Percentiles rank a stretch among this genome's conserved stretches.
phyloP scores from a whole-genome alignment of 2,113 vertebrate species.

The Tylochromis polylepis region DNA sequence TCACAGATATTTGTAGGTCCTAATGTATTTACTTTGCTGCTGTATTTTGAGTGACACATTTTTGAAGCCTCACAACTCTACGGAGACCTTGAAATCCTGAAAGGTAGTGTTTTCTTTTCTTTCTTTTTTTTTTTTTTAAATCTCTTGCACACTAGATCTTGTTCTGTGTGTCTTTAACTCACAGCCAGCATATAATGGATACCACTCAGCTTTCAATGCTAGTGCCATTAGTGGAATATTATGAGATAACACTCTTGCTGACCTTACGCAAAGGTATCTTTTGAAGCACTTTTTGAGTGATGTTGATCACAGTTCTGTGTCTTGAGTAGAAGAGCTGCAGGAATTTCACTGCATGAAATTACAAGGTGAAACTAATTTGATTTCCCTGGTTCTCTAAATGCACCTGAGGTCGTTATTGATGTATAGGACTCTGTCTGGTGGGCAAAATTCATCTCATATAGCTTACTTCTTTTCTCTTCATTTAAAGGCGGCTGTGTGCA shows the following conservation, averaged over 20 bases:
- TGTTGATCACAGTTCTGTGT: background rate
- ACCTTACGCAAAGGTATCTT: background rate
- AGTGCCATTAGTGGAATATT: background rate
- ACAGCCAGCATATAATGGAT: background rate
- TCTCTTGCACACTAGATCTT: background rate
- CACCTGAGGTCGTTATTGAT: too few relatives aligned
- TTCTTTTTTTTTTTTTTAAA: background rate
- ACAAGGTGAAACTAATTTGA: too few relatives aligned
- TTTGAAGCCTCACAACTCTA: background rate
- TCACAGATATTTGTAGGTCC: background rate
- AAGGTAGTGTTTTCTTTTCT: background rate
- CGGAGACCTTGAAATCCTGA: background rate
- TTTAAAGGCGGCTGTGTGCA: background rate
- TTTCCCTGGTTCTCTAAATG: too few relatives aligned
- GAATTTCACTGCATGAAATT: too few relatives aligned
- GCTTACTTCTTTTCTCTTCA: background rate
- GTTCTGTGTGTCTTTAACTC: background rate
- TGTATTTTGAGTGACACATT: background rate
- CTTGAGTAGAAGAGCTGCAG: too few relatives aligned
- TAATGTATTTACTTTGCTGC: background rate
- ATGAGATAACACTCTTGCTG: background rate
- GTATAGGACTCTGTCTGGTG: background rate
- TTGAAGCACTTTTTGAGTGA: background rate
- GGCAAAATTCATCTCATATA: background rate
- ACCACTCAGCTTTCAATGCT: background rate